These are phyloP conservation scores for Hafferia zeledoni DNA, from an alignment of 2,797 vertebrate genomes.

Conservation along the genomic window DNA sequence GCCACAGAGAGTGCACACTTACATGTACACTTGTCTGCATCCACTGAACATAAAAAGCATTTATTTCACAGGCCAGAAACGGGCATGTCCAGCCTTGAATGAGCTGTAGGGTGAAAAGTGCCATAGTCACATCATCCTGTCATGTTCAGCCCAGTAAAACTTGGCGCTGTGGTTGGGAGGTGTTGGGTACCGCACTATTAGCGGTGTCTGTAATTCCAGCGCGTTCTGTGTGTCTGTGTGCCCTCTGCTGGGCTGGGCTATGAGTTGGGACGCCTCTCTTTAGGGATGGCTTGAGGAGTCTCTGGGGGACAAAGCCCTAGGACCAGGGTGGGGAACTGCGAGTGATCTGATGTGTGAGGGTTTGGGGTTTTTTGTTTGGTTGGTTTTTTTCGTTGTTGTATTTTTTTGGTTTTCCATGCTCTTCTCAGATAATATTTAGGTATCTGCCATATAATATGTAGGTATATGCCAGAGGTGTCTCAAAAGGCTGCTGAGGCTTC, in stretches of 20 bases:
- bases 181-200: rapidly evolving
- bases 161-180: not conserved
- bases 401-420: not conserved
- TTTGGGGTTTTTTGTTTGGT: not conserved
- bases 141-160: not conserved
- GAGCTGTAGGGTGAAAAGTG: not conserved
- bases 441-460: not conserved
- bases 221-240: not conserved
- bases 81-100: not conserved
- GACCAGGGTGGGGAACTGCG: not conserved
- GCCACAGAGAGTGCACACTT: not conserved
- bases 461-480: not conserved
- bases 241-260: constrained; percentile 6
- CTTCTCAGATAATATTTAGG: not conserved
- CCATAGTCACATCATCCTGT: not conserved
- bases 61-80: not conserved
- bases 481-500: not conserved
- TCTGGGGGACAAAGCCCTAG: not conserved
- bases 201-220: not conserved
- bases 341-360: not conserved
- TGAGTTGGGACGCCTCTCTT: not conserved
- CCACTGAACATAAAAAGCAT: not conserved
- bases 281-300: not conserved
- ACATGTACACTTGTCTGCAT: not conserved
- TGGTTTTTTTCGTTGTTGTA: too few species aligned